Conservation (phyloP, 2,797 vertebrate genomes). For the Carapus acus region DNA sequence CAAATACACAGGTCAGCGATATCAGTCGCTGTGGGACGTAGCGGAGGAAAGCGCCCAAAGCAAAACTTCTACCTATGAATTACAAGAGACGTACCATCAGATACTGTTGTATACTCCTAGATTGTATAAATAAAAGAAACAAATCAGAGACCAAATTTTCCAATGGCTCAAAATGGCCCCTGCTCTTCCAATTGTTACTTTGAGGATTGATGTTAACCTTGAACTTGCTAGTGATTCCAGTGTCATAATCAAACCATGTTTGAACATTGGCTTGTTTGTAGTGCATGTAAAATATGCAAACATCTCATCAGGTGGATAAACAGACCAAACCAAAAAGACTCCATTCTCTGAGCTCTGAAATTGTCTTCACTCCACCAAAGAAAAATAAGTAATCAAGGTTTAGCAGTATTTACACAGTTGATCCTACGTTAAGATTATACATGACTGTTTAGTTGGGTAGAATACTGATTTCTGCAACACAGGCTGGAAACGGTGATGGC, state of each 20-base stretch:
- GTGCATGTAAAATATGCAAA: conserved; percentile 18
- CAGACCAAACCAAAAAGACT: conserved; percentile 25
- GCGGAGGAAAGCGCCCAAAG: conserved; percentile 25
- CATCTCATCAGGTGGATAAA: conserved; percentile 47
- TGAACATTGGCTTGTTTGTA: not conserved
- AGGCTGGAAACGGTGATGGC: conserved; percentile 53
- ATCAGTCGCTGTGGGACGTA: conserved; percentile 45
- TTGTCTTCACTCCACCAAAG: conserved; percentile 24
- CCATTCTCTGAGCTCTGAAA: conserved; percentile 16
- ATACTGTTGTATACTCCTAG: conserved; percentile 14
- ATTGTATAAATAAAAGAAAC: conserved; percentile 2
- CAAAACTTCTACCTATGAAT: conserved; percentile 34
- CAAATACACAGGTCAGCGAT: conserved; percentile 47
- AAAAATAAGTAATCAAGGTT: conserved; percentile 34
- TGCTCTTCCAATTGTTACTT: not conserved
- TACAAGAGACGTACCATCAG: conserved; percentile 44
- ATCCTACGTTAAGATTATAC: conserved; percentile 20
- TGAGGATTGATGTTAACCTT: not conserved
- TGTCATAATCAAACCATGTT: conserved; percentile 25
- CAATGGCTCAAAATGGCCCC: not conserved
- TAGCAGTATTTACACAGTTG: conserved; percentile 26
- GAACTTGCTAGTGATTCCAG: conserved; percentile 1
- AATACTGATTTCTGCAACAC: conserved; percentile 36
- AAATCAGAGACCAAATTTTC: conserved; percentile 1
- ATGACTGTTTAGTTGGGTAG: conserved; percentile 14